Base-by-base conservation (phyloP, 35 echinoderm and acorn worm species). In the Amphiura filiformis region DNA sequence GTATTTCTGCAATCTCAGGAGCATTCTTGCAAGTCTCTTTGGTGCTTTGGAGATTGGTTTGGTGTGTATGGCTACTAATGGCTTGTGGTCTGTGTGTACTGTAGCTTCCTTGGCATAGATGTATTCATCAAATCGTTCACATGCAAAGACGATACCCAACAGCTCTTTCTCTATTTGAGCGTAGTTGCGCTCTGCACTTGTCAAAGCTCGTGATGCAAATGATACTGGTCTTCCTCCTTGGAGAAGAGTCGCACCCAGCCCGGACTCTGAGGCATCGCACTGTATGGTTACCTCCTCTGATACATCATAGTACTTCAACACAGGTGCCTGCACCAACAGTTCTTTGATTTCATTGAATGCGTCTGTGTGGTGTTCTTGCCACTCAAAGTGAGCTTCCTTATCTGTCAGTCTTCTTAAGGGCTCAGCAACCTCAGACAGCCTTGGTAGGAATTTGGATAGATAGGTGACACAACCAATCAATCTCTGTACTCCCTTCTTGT, bases 71-170 rank as follows among this genome's bases (percentile, higher is more conserved):
- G 87, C 22, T 38, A 90, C 77, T 14, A 93, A 17, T 12, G 81
- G 92, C 47, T 81, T 93, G 82, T 93, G 82, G 38, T 93, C 87
- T 64, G 87, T 91, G 3, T 86, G 31, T 26, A 91, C 84, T 37
- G 28, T 34, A 5, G 80, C 78, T 23, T 86, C 31, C 14, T 47
- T 87, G 3, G 76, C 84, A 57, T 87, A 80, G 22, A 92, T 86
- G 81, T 75, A 94, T 31, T 89, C 65, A 49, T 90, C 65, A 39
- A 86, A 94, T 49, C 56, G 18, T 78, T 94, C 87, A 39, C 78
- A 87, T 26, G 82, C 76, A 39, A 79, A 94, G n/a, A 32, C 78
- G 38, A 80, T 80, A 31, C 14, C 34, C 28, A 80, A n/a, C 1
- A 36, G 38, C 34, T 80, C 34, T 61, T 81, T 89, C 32, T 90